These are phyloP conservation scores for Lamellibrachia columna DNA, from an alignment of 2,888 invertebrate species.

Conservation along the genomic window DNA sequence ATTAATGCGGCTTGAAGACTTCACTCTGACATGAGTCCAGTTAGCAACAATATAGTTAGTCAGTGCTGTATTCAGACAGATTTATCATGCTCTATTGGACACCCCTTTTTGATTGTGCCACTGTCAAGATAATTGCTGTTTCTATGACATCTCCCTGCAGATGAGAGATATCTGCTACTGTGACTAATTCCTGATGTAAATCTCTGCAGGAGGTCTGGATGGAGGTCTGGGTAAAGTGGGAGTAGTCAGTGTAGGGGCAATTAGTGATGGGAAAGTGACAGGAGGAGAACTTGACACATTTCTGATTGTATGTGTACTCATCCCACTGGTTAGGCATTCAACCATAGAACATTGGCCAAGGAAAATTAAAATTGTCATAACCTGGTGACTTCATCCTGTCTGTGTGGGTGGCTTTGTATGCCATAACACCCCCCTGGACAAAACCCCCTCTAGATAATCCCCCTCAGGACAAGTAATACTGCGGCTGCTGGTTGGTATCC, in stretches of 20 bases:
- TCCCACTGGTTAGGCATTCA: background rate
- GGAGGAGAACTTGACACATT: background rate
- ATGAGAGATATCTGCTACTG: background rate
- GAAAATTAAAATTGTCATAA: too few relatives aligned
- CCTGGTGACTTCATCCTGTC: too few relatives aligned
- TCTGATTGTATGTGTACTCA: background rate
- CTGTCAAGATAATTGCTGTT: background rate
- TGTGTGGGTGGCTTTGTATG: too few relatives aligned
- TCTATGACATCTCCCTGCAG: background rate
- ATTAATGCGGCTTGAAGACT: too few relatives aligned
- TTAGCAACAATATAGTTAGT: background rate
- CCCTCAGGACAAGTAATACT: too few relatives aligned
- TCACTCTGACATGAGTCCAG: background rate
- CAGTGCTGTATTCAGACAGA: background rate
- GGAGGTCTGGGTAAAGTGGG: background rate
- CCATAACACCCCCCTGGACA: too few relatives aligned
- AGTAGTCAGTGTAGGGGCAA: background rate
- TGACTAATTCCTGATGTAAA: background rate
- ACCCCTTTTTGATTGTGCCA: background rate
- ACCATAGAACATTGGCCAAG: background rate
- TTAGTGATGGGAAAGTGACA: background rate
- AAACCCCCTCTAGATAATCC: too few relatives aligned
- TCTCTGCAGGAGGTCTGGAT: background rate
- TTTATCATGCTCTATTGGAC: background rate
- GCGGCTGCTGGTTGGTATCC: too few relatives aligned